Conservation (phyloP, 1,140 invertebrate species). For the Halotydeus destructor region DNA sequence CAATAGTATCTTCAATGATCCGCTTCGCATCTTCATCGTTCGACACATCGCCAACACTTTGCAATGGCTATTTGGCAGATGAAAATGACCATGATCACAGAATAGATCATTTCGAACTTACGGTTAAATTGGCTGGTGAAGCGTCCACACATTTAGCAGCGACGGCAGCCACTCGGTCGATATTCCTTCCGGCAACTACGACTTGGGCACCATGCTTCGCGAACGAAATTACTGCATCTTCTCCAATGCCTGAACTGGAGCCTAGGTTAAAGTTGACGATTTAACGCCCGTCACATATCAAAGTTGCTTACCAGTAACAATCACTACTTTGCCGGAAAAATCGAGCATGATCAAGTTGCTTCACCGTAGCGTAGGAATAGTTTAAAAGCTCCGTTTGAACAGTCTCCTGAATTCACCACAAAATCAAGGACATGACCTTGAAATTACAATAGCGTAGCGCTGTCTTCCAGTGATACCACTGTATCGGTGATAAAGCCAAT, state of each 20-base stretch:
- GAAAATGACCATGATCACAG: too few relatives aligned
- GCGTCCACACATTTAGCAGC: not conserved
- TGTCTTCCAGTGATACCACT: too few relatives aligned
- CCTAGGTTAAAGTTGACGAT: constrained; percentile 4
- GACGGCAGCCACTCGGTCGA: constrained; percentile 1
- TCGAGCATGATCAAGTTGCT: not conserved
- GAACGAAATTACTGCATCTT: constrained; percentile 5
- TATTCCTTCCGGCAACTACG: constrained; percentile 8
- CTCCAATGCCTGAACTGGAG: constrained; percentile 10
- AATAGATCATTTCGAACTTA: too few relatives aligned
- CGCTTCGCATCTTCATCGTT: constrained; percentile 17
- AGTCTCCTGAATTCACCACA: too few relatives aligned
- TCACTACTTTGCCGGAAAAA: not conserved
- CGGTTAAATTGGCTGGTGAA: not conserved
- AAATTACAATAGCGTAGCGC: too few relatives aligned
- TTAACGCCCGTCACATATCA: not conserved
- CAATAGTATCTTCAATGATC: constrained; percentile 20
- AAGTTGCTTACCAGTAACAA: too few relatives aligned
- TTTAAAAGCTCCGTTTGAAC: too few relatives aligned
- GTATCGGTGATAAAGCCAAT: too few relatives aligned
- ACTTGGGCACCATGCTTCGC: constrained; percentile 1
- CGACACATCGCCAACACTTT: constrained; percentile 16
- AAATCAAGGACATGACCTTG: too few relatives aligned
- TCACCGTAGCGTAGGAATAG: constrained; percentile 20
- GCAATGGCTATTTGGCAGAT: too few relatives aligned